Percentiles rank a stretch among this genome's conserved stretches.
These are phyloP conservation scores for Coleophora deauratella DNA, from an alignment of 2,888 invertebrate genomes.

Conservation along the genomic window DNA sequence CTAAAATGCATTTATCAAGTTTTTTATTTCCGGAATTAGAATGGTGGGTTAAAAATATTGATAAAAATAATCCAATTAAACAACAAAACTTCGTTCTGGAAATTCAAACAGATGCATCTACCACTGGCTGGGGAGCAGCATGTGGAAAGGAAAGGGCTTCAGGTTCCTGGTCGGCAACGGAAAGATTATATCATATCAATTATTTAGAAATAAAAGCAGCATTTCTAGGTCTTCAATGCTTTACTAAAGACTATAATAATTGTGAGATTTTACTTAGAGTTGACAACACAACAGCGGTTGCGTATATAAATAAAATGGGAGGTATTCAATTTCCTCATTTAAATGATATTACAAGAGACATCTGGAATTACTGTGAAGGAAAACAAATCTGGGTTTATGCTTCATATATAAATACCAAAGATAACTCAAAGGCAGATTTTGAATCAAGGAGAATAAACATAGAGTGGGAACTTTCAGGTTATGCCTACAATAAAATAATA, in stretches of 20 bases:
- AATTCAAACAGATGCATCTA: conserved; percentile 7
- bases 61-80: background rate
- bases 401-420: conserved; percentile 11
- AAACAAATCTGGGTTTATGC: conserved; percentile 9
- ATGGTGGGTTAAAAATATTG: background rate
- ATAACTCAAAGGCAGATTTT: conserved; percentile 11
- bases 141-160: background rate
- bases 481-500: conserved; percentile 1
- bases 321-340: conserved; percentile 9
- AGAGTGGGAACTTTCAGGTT: conserved; percentile 6
- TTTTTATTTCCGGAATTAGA: background rate
- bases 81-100: background rate
- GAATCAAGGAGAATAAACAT: conserved; percentile 7
- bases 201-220: conserved; percentile 2
- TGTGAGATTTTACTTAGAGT: conserved; percentile 8
- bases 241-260: conserved; percentile 1
- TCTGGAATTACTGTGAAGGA: conserved; percentile 13
- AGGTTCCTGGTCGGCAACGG: background rate
- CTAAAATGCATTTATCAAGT: background rate
- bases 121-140: conserved; percentile 5
- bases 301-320: conserved; percentile 12
- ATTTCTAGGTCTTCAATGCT: conserved; percentile 4
- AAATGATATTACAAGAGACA: conserved; percentile 2
- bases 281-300: conserved; percentile 13
- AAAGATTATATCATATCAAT: conserved; percentile 1